phyloP scores from a whole-genome alignment of 2,888 invertebrate species.

The Melolontha melolontha region DNA sequence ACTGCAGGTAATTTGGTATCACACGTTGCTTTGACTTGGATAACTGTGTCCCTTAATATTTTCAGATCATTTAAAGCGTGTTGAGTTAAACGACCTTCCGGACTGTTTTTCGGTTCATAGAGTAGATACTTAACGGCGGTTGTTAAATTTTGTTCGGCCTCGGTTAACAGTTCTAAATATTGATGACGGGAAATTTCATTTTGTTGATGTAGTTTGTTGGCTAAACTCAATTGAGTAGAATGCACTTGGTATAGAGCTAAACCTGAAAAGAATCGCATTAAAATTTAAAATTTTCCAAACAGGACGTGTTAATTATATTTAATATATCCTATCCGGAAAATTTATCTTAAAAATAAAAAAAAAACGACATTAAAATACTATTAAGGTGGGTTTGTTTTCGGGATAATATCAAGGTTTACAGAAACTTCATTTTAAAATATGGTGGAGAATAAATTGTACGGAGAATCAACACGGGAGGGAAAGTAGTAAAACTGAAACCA shows the following conservation, averaged over 20 bases:
- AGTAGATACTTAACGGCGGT: conserved; percentile 75
- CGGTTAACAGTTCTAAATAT: conserved; percentile 70
- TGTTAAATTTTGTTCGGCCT: conserved; percentile 72
- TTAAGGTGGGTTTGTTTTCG: no score
- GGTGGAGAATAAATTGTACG: no score
- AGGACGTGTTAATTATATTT: no score
- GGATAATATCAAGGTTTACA: no score
- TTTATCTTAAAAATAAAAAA: no score
- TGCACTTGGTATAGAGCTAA: conserved; percentile 83
- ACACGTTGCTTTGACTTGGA: conserved; percentile 21
- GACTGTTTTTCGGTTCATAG: conserved; percentile 78
- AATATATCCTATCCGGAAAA: no score
- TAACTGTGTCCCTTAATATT: conserved; percentile 43
- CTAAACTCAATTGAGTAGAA: conserved; percentile 73
- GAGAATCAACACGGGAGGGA: no score
- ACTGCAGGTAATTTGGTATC: conserved; percentile 29
- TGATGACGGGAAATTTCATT: conserved; percentile 70
- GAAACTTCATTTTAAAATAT: no score
- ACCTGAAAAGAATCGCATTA: conserved; percentile 65
- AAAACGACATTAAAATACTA: no score
- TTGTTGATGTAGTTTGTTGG: conserved; percentile 73
- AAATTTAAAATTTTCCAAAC: background rate
- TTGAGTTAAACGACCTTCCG: conserved; percentile 78
- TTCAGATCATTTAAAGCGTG: conserved; percentile 65
- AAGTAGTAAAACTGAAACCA: no score